Conservation (phyloP, 1,140 invertebrate species). For the Heliconius hermathena region DNA sequence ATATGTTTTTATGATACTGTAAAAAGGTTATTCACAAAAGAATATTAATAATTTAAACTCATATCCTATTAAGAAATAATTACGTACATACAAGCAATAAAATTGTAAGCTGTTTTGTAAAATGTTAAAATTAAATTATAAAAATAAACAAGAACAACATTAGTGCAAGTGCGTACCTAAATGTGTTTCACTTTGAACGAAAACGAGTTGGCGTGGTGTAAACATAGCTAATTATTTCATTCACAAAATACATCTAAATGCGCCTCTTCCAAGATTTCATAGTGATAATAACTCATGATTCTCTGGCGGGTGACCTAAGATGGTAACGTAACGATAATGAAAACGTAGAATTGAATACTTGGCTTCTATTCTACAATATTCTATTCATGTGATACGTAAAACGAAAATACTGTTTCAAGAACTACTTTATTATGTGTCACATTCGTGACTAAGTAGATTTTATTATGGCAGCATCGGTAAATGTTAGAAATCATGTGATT, state of each 20-base stretch:
- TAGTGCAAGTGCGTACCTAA: neutral
- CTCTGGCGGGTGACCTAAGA: slow-evolving; percentile 18
- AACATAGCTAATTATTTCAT: slow-evolving; percentile 19
- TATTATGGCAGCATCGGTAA: neutral
- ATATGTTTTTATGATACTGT: no score
- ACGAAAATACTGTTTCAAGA: slow-evolving; percentile 28
- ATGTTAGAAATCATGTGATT: neutral
- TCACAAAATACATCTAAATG: slow-evolving; percentile 18
- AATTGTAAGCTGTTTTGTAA: no score
- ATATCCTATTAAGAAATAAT: no score
- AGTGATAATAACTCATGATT: slow-evolving; percentile 2
- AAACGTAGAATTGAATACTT: slow-evolving; percentile 30
- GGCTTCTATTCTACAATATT: slow-evolving; percentile 26
- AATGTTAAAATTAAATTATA: neutral
- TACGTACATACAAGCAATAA: no score
- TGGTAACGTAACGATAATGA: slow-evolving; percentile 15
- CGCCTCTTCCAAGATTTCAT: neutral
- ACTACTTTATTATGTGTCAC: slow-evolving; percentile 23
- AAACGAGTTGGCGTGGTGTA: slow-evolving; percentile 2
- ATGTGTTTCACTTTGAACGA: neutral
- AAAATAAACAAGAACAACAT: neutral
- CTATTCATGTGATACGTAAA: slow-evolving; percentile 26
- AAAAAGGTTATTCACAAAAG: no score
- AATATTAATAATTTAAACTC: no score
- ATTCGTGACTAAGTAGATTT: slow-evolving; percentile 24